Percentiles rank a stretch among this genome's conserved stretches.
These are phyloP conservation scores for Aurelia sp. DNA, from an alignment of 30 jellyfish, hydroid and myxozoan species.

Conservation along the genomic window DNA sequence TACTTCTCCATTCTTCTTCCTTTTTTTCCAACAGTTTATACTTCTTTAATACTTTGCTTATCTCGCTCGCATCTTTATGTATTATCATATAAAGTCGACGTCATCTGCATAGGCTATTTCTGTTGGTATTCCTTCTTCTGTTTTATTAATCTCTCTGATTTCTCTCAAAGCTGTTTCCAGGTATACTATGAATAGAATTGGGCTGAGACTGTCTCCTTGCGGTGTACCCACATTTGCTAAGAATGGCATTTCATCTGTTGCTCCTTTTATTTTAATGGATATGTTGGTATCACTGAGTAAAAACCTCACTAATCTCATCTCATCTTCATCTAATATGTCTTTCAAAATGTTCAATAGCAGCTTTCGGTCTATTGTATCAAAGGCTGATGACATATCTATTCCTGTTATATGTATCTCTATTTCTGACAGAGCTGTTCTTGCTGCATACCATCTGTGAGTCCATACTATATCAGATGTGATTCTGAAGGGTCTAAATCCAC, in stretches of 20 bases:
- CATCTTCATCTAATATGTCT: constrained; percentile 40
- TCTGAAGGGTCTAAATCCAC: constrained; percentile 34
- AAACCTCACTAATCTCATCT: constrained; percentile 53
- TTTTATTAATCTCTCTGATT: constrained; percentile 27
- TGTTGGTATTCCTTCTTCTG: constrained; percentile 23
- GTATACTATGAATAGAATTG: constrained; percentile 37
- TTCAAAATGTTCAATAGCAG: constrained; percentile 32
- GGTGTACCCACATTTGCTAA: constrained; percentile 61
- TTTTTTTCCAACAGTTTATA: constrained; percentile 29
- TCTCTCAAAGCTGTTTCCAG: constrained; percentile 34
- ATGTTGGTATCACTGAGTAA: constrained; percentile 37
- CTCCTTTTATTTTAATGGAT: constrained; percentile 28
- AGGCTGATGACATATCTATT: constrained; percentile 62
- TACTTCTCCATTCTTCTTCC: neutral
- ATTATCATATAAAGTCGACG: neutral
- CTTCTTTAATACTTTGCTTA: constrained; percentile 32
- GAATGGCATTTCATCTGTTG: constrained; percentile 43
- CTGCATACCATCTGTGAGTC: constrained; percentile 59
- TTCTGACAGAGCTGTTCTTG: constrained; percentile 35
- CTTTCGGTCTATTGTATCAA: constrained; percentile 59
- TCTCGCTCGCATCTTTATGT: constrained; percentile 37
- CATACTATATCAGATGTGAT: constrained; percentile 43
- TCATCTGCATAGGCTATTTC: constrained; percentile 34
- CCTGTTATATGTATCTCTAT: constrained; percentile 49
- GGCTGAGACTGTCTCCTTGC: constrained; percentile 60